These are phyloP conservation scores for Tinea pellionella DNA, from an alignment of 2,888 invertebrate genomes.

Conservation along the genomic window DNA sequence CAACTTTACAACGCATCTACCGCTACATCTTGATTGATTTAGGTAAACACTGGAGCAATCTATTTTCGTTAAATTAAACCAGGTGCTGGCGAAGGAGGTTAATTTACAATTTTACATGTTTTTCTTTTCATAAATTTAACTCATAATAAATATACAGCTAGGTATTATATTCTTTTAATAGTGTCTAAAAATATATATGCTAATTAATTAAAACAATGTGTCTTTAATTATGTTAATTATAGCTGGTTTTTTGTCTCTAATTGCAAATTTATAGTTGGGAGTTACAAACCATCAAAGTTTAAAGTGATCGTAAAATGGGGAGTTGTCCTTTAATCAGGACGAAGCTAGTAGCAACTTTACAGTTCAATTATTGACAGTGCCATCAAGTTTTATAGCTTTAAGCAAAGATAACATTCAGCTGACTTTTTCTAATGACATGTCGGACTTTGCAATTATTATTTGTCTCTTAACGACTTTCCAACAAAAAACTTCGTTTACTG, in stretches of 20 bases:
- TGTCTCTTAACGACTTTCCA: background rate
- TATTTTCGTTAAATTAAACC: conserved; percentile 26
- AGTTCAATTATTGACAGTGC: conserved; percentile 12
- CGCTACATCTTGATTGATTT: conserved; percentile 38
- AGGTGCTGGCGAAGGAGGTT: conserved; percentile 17
- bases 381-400: conserved; percentile 14
- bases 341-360: conserved; percentile 17
- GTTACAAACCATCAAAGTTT: conserved; percentile 29
- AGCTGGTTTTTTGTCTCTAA: background rate
- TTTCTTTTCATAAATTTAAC: background rate
- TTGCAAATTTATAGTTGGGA: conserved; percentile 21
- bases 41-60: conserved; percentile 31
- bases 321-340: conserved; percentile 7
- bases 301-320: conserved; percentile 32
- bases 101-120: background rate
- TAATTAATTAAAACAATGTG: no score
- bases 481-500: background rate
- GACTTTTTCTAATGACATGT: background rate
- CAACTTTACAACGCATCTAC: conserved; percentile 16
- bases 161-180: no score
- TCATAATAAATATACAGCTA: conserved; percentile 3
- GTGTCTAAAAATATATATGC: no score
- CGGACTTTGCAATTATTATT: background rate
- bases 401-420: conserved; percentile 2
- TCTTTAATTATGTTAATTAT: no score